Conservation (phyloP, 2,797 vertebrate species). For the Coendou prehensilis region DNA sequence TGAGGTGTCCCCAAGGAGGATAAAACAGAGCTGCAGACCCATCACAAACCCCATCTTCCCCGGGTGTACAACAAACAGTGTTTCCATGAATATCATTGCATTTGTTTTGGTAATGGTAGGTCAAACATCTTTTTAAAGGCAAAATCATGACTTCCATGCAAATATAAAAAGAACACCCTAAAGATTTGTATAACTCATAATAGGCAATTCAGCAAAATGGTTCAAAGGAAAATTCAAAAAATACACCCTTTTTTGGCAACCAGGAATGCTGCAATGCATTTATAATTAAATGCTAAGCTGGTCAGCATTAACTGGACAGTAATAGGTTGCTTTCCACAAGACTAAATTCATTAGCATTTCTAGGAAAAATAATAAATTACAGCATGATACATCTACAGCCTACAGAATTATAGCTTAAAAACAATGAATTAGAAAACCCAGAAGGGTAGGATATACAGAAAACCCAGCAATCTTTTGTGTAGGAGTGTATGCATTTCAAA, state of each 20-base stretch:
- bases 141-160: slow-evolving; percentile 22
- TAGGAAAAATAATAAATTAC: slow-evolving; percentile 16
- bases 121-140: background rate
- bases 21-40: background rate
- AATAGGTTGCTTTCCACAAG: background rate
- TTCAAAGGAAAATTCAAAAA: slow-evolving; percentile 29
- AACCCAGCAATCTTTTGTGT: background rate
- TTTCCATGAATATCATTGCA: background rate
- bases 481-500: background rate
- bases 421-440: background rate
- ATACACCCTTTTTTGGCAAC: background rate
- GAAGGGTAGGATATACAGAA: background rate
- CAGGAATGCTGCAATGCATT: background rate
- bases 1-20: slow-evolving; percentile 29
- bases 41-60: background rate
- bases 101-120: background rate
- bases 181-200: background rate
- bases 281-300: slow-evolving; percentile 51
- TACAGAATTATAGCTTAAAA: slow-evolving; percentile 15
- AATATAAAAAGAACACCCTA: slow-evolving; percentile 17
- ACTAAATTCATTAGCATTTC: slow-evolving; percentile 51
- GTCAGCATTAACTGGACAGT: background rate
- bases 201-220: background rate
- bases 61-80: background rate
- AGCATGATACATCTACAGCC: background rate